These are phyloP conservation scores for Arctopsyche grandis DNA, from an alignment of 1,140 invertebrate genomes.

Conservation along the genomic window DNA sequence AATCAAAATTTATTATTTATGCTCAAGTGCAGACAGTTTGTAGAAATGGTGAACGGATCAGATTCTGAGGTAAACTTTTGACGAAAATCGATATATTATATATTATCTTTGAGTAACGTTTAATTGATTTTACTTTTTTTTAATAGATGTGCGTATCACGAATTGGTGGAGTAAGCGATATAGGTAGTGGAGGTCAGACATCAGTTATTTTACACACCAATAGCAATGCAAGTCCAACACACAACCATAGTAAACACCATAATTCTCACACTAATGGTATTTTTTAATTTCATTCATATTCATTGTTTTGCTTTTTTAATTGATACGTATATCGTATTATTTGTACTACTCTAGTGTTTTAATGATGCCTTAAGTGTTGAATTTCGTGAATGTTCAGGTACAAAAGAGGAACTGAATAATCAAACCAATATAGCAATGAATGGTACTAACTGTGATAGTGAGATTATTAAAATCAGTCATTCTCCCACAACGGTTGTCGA, in stretches of 20 bases:
- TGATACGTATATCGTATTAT: slow-evolving; percentile 16
- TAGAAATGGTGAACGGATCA: slow-evolving; percentile 92
- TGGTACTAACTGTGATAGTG: slow-evolving; percentile 58
- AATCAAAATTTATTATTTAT: slow-evolving; percentile 93
- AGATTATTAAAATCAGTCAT: slow-evolving; percentile 50
- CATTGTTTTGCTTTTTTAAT: slow-evolving; percentile 31
- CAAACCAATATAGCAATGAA: slow-evolving; percentile 68
- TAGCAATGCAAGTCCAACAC: slow-evolving; percentile 57
- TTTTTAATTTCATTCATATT: slow-evolving; percentile 14
- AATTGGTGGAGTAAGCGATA: slow-evolving; percentile 54
- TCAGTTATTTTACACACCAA: slow-evolving; percentile 63
- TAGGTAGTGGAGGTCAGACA: slow-evolving; percentile 57
- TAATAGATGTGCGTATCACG: slow-evolving; percentile 56
- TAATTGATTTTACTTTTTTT: not conserved
- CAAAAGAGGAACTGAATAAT: slow-evolving; percentile 68
- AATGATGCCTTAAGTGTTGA: not conserved
- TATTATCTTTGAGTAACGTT: slow-evolving; percentile 14
- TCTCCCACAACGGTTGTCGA: slow-evolving; percentile 55
- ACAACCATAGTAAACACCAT: slow-evolving; percentile 53
- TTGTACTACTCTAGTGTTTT: not conserved
- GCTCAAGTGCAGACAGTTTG: slow-evolving; percentile 96
- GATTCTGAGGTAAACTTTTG: slow-evolving; percentile 73
- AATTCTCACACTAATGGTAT: slow-evolving; percentile 59
- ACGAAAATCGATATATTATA: not conserved
- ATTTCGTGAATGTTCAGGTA: slow-evolving; percentile 40